A percentile compares a stretch with the other conserved stretches of the same genome.
phyloP scores from a whole-genome alignment of 1,140 invertebrate genomes.

The Helicoverpa zea region DNA sequence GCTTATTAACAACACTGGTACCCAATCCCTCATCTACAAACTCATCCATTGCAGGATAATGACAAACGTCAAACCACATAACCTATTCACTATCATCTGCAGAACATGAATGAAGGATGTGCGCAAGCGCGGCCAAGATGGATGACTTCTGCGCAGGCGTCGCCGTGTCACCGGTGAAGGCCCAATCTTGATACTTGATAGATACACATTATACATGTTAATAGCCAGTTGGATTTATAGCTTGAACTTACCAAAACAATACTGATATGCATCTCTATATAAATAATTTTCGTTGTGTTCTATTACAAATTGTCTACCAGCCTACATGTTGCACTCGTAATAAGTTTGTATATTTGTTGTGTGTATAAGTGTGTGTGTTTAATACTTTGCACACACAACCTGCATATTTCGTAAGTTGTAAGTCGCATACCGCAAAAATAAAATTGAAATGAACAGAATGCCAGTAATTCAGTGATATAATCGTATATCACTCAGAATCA shows the following conservation, averaged over 20 bases:
- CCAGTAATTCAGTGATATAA: slow-evolving; percentile 8
- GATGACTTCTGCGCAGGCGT: slow-evolving; percentile 23
- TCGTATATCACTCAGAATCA: slow-evolving; percentile 20
- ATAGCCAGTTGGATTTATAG: slow-evolving; percentile 33
- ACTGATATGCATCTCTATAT: slow-evolving; percentile 30
- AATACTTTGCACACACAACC: neutral
- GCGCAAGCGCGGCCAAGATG: slow-evolving; percentile 32
- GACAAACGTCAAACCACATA: slow-evolving; percentile 32
- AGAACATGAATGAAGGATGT: slow-evolving; percentile 37
- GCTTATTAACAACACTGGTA: neutral
- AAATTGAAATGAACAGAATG: slow-evolving; percentile 22
- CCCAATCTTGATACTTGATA: slow-evolving; percentile 29
- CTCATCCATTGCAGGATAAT: slow-evolving; percentile 26
- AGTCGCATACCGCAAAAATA: neutral
- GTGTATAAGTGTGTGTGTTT: slow-evolving; percentile 12
- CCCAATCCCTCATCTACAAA: slow-evolving; percentile 19
- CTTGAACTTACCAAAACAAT: slow-evolving; percentile 34
- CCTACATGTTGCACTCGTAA: neutral
- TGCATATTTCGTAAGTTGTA: neutral
- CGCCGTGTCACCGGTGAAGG: slow-evolving; percentile 38
- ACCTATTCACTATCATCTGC: slow-evolving; percentile 15
- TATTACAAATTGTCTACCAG: slow-evolving; percentile 17
- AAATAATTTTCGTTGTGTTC: slow-evolving; percentile 31
- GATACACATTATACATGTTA: slow-evolving; percentile 43
- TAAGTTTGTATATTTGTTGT: neutral